These are phyloP conservation scores for Carassius carassius DNA, from an alignment of 2,113 vertebrate genomes.

Conservation along the genomic window DNA sequence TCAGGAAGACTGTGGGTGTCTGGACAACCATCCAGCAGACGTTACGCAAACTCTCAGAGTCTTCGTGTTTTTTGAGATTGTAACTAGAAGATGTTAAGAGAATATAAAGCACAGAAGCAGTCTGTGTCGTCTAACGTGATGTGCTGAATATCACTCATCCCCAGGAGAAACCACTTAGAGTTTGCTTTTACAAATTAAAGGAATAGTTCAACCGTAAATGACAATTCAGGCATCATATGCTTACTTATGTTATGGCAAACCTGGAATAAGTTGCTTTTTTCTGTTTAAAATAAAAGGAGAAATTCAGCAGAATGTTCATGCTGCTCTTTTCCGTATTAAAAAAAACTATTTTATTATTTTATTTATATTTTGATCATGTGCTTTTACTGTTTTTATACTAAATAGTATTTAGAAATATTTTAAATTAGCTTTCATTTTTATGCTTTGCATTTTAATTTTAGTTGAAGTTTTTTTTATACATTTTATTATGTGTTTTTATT, in stretches of 20 bases:
- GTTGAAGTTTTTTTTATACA: too few relatives aligned
- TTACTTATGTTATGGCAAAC: not conserved
- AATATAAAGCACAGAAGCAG: not conserved
- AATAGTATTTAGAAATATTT: too few relatives aligned
- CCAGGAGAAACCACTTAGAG: not conserved
- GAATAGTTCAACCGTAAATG: not conserved
- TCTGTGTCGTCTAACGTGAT: not conserved
- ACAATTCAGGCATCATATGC: not conserved
- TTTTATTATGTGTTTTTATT: too few relatives aligned
- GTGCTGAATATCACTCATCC: not conserved
- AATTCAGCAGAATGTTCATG: not conserved
- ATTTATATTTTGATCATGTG: too few relatives aligned
- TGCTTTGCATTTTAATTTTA: too few relatives aligned
- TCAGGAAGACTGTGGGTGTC: not conserved
- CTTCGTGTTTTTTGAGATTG: not conserved
- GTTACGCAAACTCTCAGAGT: not conserved
- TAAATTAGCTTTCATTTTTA: too few relatives aligned
- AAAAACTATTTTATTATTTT: not conserved
- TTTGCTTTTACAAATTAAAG: constrained; percentile 2
- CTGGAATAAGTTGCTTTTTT: not conserved
- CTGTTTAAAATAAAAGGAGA: not conserved
- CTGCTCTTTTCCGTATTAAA: not conserved
- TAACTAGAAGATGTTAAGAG: not conserved
- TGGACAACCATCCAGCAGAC: not conserved
- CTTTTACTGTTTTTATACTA: too few relatives aligned